These are phyloP conservation scores for Choloepus didactylus DNA, from an alignment of 2,797 vertebrate species.

Conservation along the genomic window DNA sequence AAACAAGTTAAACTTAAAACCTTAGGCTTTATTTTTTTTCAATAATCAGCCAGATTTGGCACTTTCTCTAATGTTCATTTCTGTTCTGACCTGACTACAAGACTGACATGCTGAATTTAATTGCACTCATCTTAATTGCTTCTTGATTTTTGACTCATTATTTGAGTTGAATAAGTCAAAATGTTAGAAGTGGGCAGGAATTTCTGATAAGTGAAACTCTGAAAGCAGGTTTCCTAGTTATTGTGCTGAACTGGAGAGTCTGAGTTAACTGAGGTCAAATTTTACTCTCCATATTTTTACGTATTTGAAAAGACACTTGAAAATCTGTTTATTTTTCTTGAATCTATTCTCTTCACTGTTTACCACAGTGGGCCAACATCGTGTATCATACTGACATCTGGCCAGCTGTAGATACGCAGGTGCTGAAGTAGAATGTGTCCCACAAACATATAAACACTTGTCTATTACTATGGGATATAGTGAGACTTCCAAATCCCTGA, in stretches of 20 bases:
- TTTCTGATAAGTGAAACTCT: constrained; percentile 52
- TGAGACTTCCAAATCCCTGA: neutral
- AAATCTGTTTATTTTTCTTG: neutral
- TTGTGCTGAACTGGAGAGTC: neutral
- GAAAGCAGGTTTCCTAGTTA: neutral
- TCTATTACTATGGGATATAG: neutral
- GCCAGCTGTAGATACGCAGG: neutral
- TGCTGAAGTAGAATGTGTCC: neutral
- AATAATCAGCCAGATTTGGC: constrained; percentile 74
- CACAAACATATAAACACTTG: neutral
- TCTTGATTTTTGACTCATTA: constrained; percentile 73
- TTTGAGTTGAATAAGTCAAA: constrained; percentile 77
- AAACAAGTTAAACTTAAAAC: constrained; percentile 61
- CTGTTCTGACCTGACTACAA: constrained; percentile 73
- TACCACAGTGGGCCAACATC: neutral
- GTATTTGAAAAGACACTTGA: constrained; percentile 55
- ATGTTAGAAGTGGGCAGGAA: constrained; percentile 74
- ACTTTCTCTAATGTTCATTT: constrained; percentile 75
- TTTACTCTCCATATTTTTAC: neutral
- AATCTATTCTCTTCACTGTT: neutral
- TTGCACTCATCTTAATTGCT: constrained; percentile 59
- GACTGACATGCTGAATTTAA: constrained; percentile 62
- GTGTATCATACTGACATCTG: neutral
- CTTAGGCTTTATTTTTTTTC: constrained; percentile 63
- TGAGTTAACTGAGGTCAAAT: neutral